These are phyloP conservation scores for Hydrolagus colliei DNA, from an alignment of 2,797 vertebrate species.

Conservation along the genomic window DNA sequence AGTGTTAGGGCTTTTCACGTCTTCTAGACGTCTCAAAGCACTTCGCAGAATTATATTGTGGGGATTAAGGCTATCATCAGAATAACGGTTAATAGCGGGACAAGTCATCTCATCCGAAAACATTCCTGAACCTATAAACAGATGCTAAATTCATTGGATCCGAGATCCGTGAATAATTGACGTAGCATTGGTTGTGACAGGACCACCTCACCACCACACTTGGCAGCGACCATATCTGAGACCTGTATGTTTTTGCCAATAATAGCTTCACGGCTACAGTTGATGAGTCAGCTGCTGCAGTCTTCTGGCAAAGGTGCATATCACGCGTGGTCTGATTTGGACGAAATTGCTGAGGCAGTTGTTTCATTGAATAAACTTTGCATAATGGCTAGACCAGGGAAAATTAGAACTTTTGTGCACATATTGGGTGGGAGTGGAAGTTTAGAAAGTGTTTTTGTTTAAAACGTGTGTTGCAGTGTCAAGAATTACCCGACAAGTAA, in stretches of 20 bases:
- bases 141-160: constrained; percentile 16
- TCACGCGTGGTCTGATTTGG: background rate
- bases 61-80: background rate
- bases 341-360: background rate
- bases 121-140: constrained; percentile 27
- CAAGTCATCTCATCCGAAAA: constrained; percentile 4
- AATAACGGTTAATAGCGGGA: background rate
- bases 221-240: constrained; percentile 35
- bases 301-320: background rate
- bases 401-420: background rate
- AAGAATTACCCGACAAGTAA: background rate
- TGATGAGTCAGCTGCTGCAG: constrained; percentile 21
- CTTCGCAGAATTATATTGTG: no score
- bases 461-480: background rate
- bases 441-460: background rate
- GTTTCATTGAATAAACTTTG: background rate
- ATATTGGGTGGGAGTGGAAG: background rate
- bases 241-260: constrained; percentile 6
- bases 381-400: background rate
- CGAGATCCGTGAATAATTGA: constrained; percentile 18
- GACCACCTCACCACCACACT: constrained; percentile 34
- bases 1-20: no score
- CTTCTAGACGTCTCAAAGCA: no score
- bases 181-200: constrained; percentile 9
- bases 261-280: constrained; percentile 23